A percentile compares a stretch with the other conserved stretches of the same genome.
Conservation (phyloP, 2,797 vertebrate genomes). For the Poeciliopsis infans region DNA sequence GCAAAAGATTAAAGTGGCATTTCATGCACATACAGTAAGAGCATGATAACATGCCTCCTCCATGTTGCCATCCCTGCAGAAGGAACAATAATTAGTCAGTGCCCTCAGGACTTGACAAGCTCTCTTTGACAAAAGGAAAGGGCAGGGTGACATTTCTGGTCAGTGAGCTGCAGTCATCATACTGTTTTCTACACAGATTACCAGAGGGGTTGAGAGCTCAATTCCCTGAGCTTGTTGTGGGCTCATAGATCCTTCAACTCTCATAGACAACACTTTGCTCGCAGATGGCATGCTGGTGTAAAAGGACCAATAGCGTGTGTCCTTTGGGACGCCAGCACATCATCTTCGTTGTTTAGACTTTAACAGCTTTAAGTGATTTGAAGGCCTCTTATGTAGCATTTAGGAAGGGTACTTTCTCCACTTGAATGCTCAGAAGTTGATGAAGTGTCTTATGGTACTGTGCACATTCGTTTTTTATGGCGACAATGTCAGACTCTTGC, state of each 20-base stretch:
- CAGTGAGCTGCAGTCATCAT: conserved; percentile 56
- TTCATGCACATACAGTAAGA: conserved; percentile 43
- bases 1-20: conserved; percentile 39
- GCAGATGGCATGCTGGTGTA: conserved; percentile 41
- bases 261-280: conserved; percentile 53
- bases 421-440: conserved; percentile 45
- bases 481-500: conserved; percentile 20
- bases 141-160: conserved; percentile 82
- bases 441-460: conserved; percentile 34
- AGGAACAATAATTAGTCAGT: conserved; percentile 77
- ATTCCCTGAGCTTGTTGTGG: conserved; percentile 59
- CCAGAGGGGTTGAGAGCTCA: conserved; percentile 72
- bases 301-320: conserved; percentile 12
- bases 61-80: conserved; percentile 45
- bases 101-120: conserved; percentile 71
- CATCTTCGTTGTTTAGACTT: conserved; percentile 66
- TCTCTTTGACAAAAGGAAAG: conserved; percentile 76
- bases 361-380: conserved; percentile 44
- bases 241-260: conserved; percentile 69
- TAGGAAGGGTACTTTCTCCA: conserved; percentile 56
- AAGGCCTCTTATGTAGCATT: conserved; percentile 47
- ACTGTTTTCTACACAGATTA: conserved; percentile 68
- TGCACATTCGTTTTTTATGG: conserved; percentile 32
- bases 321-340: conserved; percentile 50
- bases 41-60: conserved; percentile 18